Percentiles rank a stretch among this genome's conserved stretches.
phyloP scores from a whole-genome alignment of 2,888 invertebrate species.

The Phalera bucephala region DNA sequence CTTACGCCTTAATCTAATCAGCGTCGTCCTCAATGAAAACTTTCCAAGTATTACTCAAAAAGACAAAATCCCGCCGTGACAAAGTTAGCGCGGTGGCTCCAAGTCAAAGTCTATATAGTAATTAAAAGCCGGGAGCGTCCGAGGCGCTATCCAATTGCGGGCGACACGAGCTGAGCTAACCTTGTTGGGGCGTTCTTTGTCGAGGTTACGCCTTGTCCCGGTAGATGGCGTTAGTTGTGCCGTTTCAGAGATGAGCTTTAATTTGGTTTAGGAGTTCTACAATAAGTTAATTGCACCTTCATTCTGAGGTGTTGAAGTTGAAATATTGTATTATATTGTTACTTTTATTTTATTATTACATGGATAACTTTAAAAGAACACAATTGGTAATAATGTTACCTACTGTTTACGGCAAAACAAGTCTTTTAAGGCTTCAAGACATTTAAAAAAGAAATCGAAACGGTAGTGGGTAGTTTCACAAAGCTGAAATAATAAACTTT shows the following conservation, averaged over 20 bases:
- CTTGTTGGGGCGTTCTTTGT: constrained; percentile 21
- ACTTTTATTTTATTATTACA: too few species aligned
- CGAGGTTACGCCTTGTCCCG: constrained; percentile 13
- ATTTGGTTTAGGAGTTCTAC: background rate
- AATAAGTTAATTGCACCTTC: background rate
- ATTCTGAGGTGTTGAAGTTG: background rate
- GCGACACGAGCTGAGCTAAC: constrained; percentile 16
- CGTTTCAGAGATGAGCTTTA: constrained; percentile 4
- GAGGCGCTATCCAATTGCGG: constrained; percentile 20
- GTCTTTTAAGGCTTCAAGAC: too few species aligned
- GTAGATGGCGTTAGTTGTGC: constrained; percentile 27
- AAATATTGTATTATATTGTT: background rate
- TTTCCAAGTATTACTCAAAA: constrained; percentile 2
- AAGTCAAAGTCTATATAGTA: constrained; percentile 19
- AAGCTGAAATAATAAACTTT: too few species aligned
- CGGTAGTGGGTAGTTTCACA: too few species aligned
- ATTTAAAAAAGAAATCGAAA: too few species aligned
- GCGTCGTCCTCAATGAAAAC: too few species aligned
- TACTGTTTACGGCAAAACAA: too few species aligned
- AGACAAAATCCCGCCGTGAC: constrained; percentile 13
- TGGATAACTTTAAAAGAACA: too few species aligned
- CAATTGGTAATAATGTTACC: too few species aligned
- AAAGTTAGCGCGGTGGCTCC: constrained; percentile 22
- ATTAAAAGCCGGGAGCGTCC: constrained; percentile 18
- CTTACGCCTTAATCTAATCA: too few species aligned